Percentiles rank a stretch among this genome's conserved stretches.
Evolutionary conservation across 2,113 vertebrate species (phyloP).

Genomic region (Bubo bubo): DNA sequence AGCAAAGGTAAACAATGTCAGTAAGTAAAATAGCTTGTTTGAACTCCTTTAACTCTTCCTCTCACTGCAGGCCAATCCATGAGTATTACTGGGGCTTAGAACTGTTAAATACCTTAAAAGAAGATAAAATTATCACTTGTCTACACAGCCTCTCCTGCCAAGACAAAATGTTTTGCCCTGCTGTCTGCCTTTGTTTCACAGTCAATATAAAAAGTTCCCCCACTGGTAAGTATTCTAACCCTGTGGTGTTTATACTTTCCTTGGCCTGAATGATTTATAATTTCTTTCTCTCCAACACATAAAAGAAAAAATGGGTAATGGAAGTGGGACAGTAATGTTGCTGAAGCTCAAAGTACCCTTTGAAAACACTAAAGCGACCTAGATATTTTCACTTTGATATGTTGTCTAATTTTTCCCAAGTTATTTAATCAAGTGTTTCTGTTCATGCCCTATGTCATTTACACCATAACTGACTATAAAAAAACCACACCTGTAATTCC

Average conservation of each 20-base stretch:
- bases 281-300: background rate
- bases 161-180: slow-evolving; percentile 1
- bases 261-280: slow-evolving; percentile 24
- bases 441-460: background rate
- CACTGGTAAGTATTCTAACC: slow-evolving; percentile 12
- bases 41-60: background rate
- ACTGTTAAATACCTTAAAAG: background rate
- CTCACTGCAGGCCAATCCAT: background rate
- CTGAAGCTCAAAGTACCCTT: background rate
- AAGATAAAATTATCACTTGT: slow-evolving; percentile 4
- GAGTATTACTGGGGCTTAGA: background rate
- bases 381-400: background rate
- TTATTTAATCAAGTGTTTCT: background rate
- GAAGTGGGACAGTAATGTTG: background rate
- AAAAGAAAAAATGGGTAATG: background rate
- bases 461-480: background rate
- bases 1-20: background rate
- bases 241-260: background rate
- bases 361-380: background rate
- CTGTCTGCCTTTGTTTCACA: slow-evolving; percentile 19
- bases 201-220: background rate
- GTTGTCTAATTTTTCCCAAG: background rate
- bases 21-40: background rate
- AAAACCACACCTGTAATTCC: background rate
- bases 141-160: background rate